Conservation (phyloP, 2,113 vertebrate species). For the Stomatorhinus ivindoensis region DNA sequence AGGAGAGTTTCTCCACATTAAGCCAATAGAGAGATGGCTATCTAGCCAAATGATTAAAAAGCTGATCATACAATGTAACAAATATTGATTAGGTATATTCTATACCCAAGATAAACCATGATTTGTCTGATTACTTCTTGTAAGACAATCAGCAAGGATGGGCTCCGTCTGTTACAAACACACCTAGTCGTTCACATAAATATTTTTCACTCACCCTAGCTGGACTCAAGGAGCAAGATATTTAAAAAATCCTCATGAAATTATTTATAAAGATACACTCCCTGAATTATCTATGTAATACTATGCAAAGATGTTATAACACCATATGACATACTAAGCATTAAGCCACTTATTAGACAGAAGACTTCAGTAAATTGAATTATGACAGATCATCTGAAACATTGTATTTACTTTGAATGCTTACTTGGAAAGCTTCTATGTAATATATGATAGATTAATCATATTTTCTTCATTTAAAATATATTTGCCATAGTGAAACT, state of each 20-base stretch:
- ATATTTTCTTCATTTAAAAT: background rate
- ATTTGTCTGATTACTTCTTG: slow-evolving; percentile 37
- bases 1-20: background rate
- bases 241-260: background rate
- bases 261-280: background rate
- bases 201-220: background rate
- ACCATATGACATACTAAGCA: background rate
- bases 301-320: background rate
- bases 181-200: background rate
- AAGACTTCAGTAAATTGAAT: background rate
- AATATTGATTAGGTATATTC: slow-evolving; percentile 23
- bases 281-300: background rate
- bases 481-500: background rate
- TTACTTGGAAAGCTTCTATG: background rate
- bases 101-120: slow-evolving; percentile 42
- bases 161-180: background rate
- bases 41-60: slow-evolving; percentile 37
- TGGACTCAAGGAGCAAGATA: background rate
- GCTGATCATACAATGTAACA: slow-evolving; percentile 7
- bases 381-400: background rate
- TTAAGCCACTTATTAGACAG: background rate
- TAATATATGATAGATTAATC: background rate
- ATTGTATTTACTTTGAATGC: background rate
- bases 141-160: slow-evolving; percentile 44
- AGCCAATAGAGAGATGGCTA: background rate